Evolutionary conservation across 2,888 invertebrate species (phyloP).

Genomic region (Tryphoninae sp.): DNA sequence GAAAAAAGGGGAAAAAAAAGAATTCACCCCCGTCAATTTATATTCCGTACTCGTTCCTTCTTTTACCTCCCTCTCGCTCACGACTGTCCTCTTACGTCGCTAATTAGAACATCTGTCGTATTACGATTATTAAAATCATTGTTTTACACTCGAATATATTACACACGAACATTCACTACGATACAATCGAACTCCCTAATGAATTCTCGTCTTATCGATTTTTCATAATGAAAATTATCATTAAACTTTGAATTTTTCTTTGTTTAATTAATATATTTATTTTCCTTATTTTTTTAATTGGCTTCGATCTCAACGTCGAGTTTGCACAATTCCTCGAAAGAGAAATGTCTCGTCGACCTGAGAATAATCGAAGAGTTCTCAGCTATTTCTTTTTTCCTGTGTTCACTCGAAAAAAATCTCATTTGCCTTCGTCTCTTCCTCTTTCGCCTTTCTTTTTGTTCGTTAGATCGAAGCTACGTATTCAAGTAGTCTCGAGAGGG

Average conservation of each 20-base stretch:
- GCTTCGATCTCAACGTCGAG: neutral
- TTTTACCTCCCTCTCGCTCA: neutral
- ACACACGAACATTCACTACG: slow-evolving; percentile 38
- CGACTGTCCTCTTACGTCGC: slow-evolving; percentile 29
- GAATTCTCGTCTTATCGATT: slow-evolving; percentile 18
- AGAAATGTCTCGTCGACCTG: neutral
- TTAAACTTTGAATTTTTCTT: neutral
- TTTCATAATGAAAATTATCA: slow-evolving; percentile 11
- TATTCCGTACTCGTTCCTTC: slow-evolving; percentile 42
- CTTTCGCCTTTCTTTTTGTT: neutral
- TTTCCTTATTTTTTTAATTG: neutral
- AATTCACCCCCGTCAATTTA: slow-evolving; percentile 20
- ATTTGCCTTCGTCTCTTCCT: neutral
- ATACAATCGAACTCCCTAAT: slow-evolving; percentile 14
- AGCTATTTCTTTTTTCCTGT: neutral
- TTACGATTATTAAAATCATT: slow-evolving; percentile 31
- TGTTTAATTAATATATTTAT: neutral
- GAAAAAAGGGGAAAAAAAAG: neutral
- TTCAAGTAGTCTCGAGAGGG: neutral
- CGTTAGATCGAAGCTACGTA: neutral
- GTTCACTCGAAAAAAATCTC: neutral
- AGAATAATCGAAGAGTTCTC: neutral
- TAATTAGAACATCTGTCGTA: slow-evolving; percentile 1
- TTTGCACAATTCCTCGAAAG: neutral
- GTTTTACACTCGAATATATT: slow-evolving; percentile 10